Base-by-base conservation (phyloP, 2,888 invertebrate species). In the Drosophila prostipennis region DNA sequence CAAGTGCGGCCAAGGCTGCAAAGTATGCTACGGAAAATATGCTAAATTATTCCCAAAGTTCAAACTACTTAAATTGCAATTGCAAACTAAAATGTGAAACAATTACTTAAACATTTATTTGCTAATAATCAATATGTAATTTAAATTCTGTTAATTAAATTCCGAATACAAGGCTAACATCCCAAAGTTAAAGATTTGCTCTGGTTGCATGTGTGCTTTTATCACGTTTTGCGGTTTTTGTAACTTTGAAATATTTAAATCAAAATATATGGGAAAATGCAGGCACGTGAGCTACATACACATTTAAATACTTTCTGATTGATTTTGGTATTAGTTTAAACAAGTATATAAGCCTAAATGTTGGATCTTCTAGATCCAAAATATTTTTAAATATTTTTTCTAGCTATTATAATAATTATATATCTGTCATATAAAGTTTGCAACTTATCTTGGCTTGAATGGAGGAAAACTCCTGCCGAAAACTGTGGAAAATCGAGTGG, bases 161-260 rank as follows among this genome's bases (percentile, higher is more conserved):
- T n/a, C n/a, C n/a, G n/a, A n/a, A n/a, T n/a, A n/a, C n/a, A n/a
- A n/a, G n/a, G n/a, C n/a, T n/a, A n/a, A n/a, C n/a, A n/a, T n/a
- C 5, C 11, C 5, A 0, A 32, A 7, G 19, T 19, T 10, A 13
- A 29, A 13, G 32, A 19, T 45, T n/a, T 32, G 8, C n/a, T 3
- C 19, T 2, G 3, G 2, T 19, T n/a, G 26, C 26, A 10, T 48
- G 14, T 46, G 45, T 45, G 34, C 46, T 14, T 34, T 14, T 56
- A 48, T 48, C 56, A 56, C 56, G 56, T 56, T 1, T n/a, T 56
- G 56, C 16, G 49, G 56, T 36, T 29, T 37, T 26, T 16, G 37
- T 1, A 37, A 37, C 26, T 49, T 46, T 23, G 23, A 16, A 39
- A 39, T 39, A 42, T 19, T 11, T 13, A 43, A 43, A 43, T 23